Base-by-base conservation (phyloP, 2,113 vertebrate species). In the Kryptolebias marmoratus region DNA sequence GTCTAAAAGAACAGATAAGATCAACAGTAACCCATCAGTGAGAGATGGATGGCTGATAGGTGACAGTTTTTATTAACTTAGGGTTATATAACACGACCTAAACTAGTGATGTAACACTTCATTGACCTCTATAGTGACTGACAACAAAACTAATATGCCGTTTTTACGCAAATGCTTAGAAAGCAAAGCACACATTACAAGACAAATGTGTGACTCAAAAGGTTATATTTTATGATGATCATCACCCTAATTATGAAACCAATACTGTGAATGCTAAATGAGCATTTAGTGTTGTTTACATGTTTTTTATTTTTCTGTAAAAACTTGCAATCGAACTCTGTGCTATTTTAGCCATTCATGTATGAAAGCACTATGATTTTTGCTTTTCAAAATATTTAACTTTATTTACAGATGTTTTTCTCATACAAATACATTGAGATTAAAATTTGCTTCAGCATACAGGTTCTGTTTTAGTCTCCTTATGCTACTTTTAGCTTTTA, bases 71-170 rank as follows among this genome's bases (percentile, higher is more conserved):
- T 11, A 64, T 15, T 55, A 62, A 56, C 14, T 3, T 14, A 71
- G 14, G 4, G 1, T 50, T 61, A 0, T 32, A 28, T 48, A 2
- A 32, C 45, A n/a, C 22, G 39, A 39, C 31, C 18, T 2, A 59
- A 60, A 5, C 39, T 14, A 2, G 14, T 27, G n/a, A 16, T 64
- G 47, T 18, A 12, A 4, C n/a, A 30, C 28, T 69, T 11, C 47
- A 14, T 50, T 67, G n/a, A 63, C 11, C 28, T 70, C 79, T 30
- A 53, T 10, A 47, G 12, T 39, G 12, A 62, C 48, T 57, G 28
- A 36, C 36, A 36, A 36, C 22, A 61, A n/a, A 49, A 65, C 39
- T 68, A n/a, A 44, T 4, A 49, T 70, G 66, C 32, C 53, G 11
- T 55, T 50, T 53, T 58, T 71, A 32, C 6, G 48, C 2, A 60